phyloP scores from a whole-genome alignment of 1,140 invertebrate genomes.

The Leptopilina boulardi region DNA sequence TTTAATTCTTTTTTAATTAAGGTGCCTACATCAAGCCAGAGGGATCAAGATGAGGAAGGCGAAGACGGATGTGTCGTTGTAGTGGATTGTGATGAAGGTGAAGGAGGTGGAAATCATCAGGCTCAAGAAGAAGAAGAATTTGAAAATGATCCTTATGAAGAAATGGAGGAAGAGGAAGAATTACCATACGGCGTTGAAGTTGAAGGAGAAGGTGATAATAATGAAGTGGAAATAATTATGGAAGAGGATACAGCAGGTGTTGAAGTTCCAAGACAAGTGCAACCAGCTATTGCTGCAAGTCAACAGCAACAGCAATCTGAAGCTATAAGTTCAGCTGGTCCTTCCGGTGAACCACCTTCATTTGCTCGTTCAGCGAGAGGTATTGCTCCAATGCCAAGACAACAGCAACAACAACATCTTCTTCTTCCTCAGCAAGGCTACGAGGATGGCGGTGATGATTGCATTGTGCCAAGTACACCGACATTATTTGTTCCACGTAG shows the following conservation, averaged over 20 bases:
- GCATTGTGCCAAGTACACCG: conserved; percentile 93
- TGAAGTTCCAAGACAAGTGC: conserved; percentile 78
- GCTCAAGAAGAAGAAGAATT: conserved; percentile 79
- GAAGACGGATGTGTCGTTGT: conserved; percentile 86
- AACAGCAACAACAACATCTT: conserved; percentile 66
- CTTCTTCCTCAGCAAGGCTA: conserved; percentile 73
- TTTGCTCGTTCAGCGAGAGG: conserved; percentile 70
- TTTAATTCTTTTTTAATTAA: conserved; percentile 74
- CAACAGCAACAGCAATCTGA: conserved; percentile 75
- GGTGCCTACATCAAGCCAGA: conserved; percentile 88
- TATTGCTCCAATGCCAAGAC: conserved; percentile 69
- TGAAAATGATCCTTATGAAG: conserved; percentile 77
- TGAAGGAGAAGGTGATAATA: conserved; percentile 77
- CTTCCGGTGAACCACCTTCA: conserved; percentile 74
- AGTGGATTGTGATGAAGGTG: conserved; percentile 80
- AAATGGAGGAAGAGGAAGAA: conserved; percentile 77
- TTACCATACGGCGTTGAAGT: conserved; percentile 75
- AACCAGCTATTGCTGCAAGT: conserved; percentile 59
- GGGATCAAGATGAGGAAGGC: conserved; percentile 87
- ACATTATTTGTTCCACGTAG: conserved; percentile 89
- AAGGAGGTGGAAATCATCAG: conserved; percentile 76
- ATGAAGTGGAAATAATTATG: conserved; percentile 81
- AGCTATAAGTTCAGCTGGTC: conserved; percentile 78
- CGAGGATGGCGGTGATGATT: conserved; percentile 89
- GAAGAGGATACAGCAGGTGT: conserved; percentile 77